A percentile compares a stretch with the other conserved stretches of the same genome.
Conservation (phyloP, 2,113 vertebrate species). For the Forbesichthys papilliferus region DNA sequence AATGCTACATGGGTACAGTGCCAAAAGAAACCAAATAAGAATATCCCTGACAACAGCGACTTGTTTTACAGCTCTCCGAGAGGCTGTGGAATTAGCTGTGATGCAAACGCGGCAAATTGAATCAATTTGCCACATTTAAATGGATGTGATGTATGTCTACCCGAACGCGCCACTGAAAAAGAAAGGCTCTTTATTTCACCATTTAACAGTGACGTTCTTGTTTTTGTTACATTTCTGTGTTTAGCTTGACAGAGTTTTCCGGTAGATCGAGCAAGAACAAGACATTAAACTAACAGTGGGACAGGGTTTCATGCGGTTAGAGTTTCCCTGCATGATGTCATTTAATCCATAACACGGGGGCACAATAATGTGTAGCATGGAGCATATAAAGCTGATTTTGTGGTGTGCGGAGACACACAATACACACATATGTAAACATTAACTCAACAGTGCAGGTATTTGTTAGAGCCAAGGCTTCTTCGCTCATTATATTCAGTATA, state of each 20-base stretch:
- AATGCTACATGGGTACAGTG: constrained; percentile 34
- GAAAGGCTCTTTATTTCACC: constrained; percentile 50
- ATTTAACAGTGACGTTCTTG: constrained; percentile 69
- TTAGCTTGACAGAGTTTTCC: constrained; percentile 54
- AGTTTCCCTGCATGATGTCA: background rate
- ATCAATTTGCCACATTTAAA: constrained; percentile 72
- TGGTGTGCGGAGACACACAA: background rate
- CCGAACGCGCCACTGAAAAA: constrained; percentile 61
- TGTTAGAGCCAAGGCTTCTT: constrained; percentile 36
- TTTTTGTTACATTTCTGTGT: constrained; percentile 45
- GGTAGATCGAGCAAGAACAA: constrained; percentile 53
- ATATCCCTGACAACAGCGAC: constrained; percentile 33
- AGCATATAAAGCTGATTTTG: constrained; percentile 54
- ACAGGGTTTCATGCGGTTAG: constrained; percentile 1
- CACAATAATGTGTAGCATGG: constrained; percentile 44
- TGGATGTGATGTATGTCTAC: constrained; percentile 64
- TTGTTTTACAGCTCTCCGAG: constrained; percentile 60
- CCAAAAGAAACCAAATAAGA: constrained; percentile 31
- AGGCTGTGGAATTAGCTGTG: constrained; percentile 61
- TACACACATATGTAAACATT: background rate
- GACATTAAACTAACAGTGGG: constrained; percentile 52
- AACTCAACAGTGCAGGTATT: background rate
- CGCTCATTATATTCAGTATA: constrained; percentile 39
- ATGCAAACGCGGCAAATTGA: constrained; percentile 73
- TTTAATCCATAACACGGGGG: constrained; percentile 26